phyloP scores from a whole-genome alignment of 2,113 vertebrate genomes.

The Stercorarius parasiticus region DNA sequence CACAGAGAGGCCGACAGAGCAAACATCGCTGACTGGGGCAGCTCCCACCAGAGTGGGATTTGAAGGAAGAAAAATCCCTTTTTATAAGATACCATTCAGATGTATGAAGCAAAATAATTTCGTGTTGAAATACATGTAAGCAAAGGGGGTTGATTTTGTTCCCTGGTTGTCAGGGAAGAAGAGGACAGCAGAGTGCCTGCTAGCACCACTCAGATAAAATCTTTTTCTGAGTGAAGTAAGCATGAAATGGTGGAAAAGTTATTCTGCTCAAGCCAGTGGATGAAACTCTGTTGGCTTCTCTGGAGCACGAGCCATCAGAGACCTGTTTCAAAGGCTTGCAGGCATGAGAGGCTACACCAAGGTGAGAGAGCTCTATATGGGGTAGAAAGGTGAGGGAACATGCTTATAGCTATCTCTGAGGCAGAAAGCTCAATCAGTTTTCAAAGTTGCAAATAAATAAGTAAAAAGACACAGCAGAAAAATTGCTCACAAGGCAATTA shows the following conservation, averaged over 20 bases:
- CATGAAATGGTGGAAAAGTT: neutral
- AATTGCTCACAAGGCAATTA: neutral
- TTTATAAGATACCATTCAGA: neutral
- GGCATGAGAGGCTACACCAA: neutral
- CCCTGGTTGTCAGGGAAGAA: neutral
- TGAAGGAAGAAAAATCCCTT: neutral
- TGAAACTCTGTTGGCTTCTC: neutral
- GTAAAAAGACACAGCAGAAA: neutral
- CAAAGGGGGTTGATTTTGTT: neutral
- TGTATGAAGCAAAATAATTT: neutral
- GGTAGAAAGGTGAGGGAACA: neutral
- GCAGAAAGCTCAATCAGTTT: neutral
- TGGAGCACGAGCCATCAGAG: neutral
- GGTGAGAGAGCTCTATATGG: neutral
- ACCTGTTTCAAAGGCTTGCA: neutral
- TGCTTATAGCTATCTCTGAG: neutral
- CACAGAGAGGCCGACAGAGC: neutral
- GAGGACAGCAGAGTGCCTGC: neutral
- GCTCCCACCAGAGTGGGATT: neutral
- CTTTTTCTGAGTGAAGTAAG: neutral
- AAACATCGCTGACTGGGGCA: neutral
- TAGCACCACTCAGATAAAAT: neutral
- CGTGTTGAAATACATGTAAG: neutral
- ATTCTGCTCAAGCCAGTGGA: neutral
- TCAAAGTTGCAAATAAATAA: conserved; percentile 20